Percentiles rank a stretch among this genome's conserved stretches.
phyloP scores from a whole-genome alignment of 1,140 invertebrate genomes.

The Drosophila nasuta region DNA sequence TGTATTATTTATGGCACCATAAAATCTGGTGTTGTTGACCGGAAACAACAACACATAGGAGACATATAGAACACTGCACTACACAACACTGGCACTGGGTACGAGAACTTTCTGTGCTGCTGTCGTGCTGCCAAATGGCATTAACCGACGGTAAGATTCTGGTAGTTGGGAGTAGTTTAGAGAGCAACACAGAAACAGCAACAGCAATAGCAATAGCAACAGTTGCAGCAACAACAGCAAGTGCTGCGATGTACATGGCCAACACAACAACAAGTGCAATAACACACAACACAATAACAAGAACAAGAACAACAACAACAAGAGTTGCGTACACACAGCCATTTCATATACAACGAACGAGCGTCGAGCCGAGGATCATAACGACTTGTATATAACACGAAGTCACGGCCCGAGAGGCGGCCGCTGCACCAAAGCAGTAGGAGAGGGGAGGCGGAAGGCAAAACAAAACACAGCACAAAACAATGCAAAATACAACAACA shows the following conservation, averaged over 20 bases:
- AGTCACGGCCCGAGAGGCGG: slow-evolving; percentile 76
- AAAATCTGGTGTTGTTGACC: slow-evolving; percentile 10
- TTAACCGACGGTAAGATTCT: slow-evolving; percentile 58
- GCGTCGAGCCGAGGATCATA: slow-evolving; percentile 76
- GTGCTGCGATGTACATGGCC: slow-evolving; percentile 35
- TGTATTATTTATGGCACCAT: too few species aligned
- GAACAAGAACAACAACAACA: slow-evolving; percentile 38
- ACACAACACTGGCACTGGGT: slow-evolving; percentile 34
- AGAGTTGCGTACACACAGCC: slow-evolving; percentile 52
- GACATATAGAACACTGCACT: slow-evolving; percentile 53
- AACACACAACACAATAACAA: slow-evolving; percentile 68
- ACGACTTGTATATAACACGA: slow-evolving; percentile 74
- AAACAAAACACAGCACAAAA: slow-evolving; percentile 84
- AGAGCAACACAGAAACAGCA: slow-evolving; percentile 62
- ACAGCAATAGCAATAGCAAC: slow-evolving; percentile 40
- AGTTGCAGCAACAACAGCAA: slow-evolving; percentile 50
- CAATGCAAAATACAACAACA: slow-evolving; percentile 78
- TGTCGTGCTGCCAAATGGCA: slow-evolving; percentile 57
- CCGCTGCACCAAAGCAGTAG: slow-evolving; percentile 13
- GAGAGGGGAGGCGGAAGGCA: slow-evolving; percentile 58
- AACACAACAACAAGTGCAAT: slow-evolving; percentile 59
- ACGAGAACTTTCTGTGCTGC: slow-evolving; percentile 50
- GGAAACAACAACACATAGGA: slow-evolving; percentile 43
- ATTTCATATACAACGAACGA: slow-evolving; percentile 65
- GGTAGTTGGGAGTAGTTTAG: slow-evolving; percentile 53